Conservation (phyloP, 2,888 invertebrate genomes). For the Folsomia candida region DNA sequence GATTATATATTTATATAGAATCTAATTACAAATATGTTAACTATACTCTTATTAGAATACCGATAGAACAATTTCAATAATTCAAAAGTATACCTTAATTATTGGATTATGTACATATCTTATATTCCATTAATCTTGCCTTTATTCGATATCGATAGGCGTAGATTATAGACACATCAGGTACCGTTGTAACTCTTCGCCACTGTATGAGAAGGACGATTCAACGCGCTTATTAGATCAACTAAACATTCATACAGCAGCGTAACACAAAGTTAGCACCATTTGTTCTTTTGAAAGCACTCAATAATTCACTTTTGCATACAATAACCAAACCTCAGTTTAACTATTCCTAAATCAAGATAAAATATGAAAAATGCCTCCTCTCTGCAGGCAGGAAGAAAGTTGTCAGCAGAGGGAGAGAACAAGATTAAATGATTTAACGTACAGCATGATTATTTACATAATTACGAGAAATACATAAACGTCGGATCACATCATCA, state of each 20-base stretch:
- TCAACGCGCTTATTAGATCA: slow-evolving; percentile 15
- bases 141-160: slow-evolving; percentile 10
- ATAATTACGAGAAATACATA: too few relatives aligned
- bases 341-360: too few relatives aligned
- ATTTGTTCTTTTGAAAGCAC: background rate
- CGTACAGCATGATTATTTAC: too few relatives aligned
- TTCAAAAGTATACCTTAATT: background rate
- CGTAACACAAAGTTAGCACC: slow-evolving; percentile 5
- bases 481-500: too few relatives aligned
- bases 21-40: too few relatives aligned
- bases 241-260: slow-evolving; percentile 19
- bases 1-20: too few relatives aligned
- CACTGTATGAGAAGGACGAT: slow-evolving; percentile 14
- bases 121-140: slow-evolving; percentile 11
- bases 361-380: background rate
- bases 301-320: background rate
- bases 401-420: too few relatives aligned
- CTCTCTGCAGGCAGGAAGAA: background rate
- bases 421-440: too few relatives aligned
- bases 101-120: background rate
- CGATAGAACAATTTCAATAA: background rate
- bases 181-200: slow-evolving; percentile 36
- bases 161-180: slow-evolving; percentile 18
- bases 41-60: too few relatives aligned
- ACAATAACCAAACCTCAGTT: background rate